phyloP scores from a whole-genome alignment of 2,888 invertebrate species.

The Gymnocheta viridis region DNA sequence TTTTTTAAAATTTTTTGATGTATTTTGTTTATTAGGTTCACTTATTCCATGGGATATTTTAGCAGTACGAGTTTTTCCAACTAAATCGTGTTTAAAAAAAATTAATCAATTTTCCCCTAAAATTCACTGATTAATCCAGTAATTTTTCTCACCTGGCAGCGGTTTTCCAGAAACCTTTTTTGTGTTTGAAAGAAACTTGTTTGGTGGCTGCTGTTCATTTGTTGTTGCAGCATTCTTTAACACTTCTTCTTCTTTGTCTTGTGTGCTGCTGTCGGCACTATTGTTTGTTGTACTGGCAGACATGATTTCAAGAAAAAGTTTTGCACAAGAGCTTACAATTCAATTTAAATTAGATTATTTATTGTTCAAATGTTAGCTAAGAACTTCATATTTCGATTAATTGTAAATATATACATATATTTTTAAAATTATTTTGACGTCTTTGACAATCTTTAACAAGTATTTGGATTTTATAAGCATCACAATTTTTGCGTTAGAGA shows the following conservation, averaged over 20 bases:
- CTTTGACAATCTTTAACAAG: neutral
- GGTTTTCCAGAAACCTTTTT: conserved; percentile 54
- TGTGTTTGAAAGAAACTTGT: conserved; percentile 55
- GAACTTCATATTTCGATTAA: neutral
- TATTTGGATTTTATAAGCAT: neutral
- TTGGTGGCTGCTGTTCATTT: conserved; percentile 45
- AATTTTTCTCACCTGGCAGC: conserved; percentile 30
- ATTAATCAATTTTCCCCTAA: neutral
- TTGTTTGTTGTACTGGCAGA: conserved; percentile 1
- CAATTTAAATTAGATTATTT: neutral
- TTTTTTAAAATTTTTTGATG: neutral
- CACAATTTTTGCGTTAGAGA: neutral
- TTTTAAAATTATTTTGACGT: neutral
- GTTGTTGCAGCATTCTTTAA: conserved; percentile 54
- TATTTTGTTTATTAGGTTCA: neutral
- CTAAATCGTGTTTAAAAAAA: neutral
- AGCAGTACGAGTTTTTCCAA: conserved; percentile 2
- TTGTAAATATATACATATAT: neutral
- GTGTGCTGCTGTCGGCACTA: neutral
- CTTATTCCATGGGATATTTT: conserved; percentile 12
- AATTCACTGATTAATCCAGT: neutral
- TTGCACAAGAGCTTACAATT: neutral
- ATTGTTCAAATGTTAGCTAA: neutral
- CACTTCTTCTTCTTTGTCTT: conserved; percentile 28
- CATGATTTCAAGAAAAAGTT: neutral